phyloP scores from a whole-genome alignment of 2,797 vertebrate species.

The Megalops cyprinoides region DNA sequence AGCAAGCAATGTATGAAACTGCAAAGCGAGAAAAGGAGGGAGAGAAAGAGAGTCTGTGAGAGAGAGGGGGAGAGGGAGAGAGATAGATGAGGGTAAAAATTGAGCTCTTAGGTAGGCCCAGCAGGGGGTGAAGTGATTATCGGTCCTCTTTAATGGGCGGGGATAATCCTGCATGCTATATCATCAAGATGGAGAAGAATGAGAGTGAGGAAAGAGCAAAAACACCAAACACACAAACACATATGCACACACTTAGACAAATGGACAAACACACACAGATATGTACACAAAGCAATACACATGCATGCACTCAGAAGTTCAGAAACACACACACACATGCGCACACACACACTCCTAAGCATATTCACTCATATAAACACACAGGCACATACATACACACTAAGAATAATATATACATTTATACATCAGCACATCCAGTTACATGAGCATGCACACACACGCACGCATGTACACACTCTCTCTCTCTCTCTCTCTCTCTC shows the following conservation, averaged over 20 bases:
- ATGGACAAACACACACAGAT: neutral
- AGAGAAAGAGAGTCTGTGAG: neutral
- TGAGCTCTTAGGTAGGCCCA: slow-evolving; percentile 10
- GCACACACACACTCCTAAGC: neutral
- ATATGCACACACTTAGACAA: neutral
- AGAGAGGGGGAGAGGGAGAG: neutral
- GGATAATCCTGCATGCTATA: slow-evolving; percentile 6
- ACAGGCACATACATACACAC: neutral
- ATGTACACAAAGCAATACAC: too few species aligned
- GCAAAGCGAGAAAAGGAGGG: neutral
- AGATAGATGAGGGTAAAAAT: slow-evolving; percentile 44
- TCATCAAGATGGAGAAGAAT: neutral
- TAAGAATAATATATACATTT: neutral
- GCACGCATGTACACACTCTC: neutral
- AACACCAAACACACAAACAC: neutral
- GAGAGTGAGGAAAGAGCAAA: neutral
- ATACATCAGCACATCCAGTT: neutral
- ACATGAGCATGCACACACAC: neutral
- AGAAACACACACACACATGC: neutral
- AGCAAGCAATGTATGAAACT: slow-evolving; percentile 22
- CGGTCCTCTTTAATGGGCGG: slow-evolving; percentile 52
- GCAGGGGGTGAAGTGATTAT: slow-evolving; percentile 23
- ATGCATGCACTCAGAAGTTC: too few species aligned
- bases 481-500: too few species aligned
- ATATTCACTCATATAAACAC: too few species aligned